phyloP scores from a whole-genome alignment of 2,797 vertebrate genomes.

The Falco concolor region DNA sequence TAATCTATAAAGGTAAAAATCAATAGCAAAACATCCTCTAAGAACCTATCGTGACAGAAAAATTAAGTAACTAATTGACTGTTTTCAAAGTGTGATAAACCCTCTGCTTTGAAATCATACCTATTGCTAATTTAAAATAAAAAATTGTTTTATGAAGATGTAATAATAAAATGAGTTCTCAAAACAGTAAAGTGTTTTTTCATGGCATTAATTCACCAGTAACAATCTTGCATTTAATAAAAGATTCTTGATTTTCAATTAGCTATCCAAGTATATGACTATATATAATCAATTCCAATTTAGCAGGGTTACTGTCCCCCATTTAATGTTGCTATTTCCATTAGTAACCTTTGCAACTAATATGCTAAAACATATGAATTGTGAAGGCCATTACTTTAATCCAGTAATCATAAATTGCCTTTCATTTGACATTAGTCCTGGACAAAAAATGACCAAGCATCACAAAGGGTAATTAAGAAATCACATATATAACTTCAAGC shows the following conservation, averaged over 20 bases:
- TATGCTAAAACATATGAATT: neutral
- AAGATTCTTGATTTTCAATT: neutral
- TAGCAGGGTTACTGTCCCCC: neutral
- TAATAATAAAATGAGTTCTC: neutral
- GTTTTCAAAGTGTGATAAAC: neutral
- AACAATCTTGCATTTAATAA: neutral
- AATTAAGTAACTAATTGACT: neutral
- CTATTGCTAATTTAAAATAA: neutral
- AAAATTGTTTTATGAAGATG: neutral
- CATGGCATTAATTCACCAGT: neutral
- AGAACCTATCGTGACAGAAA: neutral
- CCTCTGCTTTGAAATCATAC: neutral
- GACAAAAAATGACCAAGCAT: neutral
- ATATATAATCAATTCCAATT: neutral
- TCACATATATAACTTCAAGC: neutral
- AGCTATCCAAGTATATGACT: neutral
- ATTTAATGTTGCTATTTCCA: neutral
- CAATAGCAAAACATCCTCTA: neutral
- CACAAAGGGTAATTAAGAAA: constrained; percentile 20
- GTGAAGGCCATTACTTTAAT: neutral
- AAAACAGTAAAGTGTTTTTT: neutral
- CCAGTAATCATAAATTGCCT: neutral
- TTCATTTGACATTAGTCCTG: neutral
- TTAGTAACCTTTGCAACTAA: constrained; percentile 9
- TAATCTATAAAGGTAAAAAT: neutral